Evolutionary conservation across 64 coral and sea anemone species (phyloP), one percentile per base, ranked within the genome.

Genomic region (Astreopora myriophthalma): DNA sequence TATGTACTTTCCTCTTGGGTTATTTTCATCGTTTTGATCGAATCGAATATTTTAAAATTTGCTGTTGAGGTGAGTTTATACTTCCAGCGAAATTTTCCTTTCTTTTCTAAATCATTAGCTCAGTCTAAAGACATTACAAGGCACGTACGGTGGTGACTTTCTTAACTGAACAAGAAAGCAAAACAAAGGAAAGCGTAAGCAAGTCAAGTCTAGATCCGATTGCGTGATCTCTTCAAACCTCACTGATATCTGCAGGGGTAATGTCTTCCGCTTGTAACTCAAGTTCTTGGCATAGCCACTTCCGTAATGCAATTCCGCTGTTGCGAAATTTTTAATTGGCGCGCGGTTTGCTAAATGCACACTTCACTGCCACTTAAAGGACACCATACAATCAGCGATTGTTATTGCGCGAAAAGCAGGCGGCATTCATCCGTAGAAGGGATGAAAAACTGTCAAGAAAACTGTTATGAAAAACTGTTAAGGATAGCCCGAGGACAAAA

Each of bases 261-360:
- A 65, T 49, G 10, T 30, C 57, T 83, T 83, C 79, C 79, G 79
- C 6, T 65, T 34, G 5, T 81, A 23, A 64, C 5, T 65, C 33
- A 83, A 25, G n/a, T 38, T 38, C 14, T 52, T 6, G 5, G 44
- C 16, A 57, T 27, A 55, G 27, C 27, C n/a, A 32, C 48, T 55
- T 79, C 48, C 48, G 48, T 79, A 52, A 79, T 79, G 16, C 26
- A 30, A 64, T 83, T 83, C 79, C 79, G 79, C 17, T 83, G 31
- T 83, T 83, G 79, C 57, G 79, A 83, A 63, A 83, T 38, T 13
- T 11, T 78, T 19, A 37, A 24, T 16, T 61, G 57, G 34, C 32
- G 65, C 0, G 29, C 32, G 10, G 17, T 36, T 19, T 23, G 22
- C 8, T 5, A 37, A 6, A 23, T 33, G 27, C 16, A 37, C 22